These are phyloP conservation scores for Chloropsis cyanopogon DNA, from an alignment of 2,113 vertebrate genomes.

Conservation along the genomic window DNA sequence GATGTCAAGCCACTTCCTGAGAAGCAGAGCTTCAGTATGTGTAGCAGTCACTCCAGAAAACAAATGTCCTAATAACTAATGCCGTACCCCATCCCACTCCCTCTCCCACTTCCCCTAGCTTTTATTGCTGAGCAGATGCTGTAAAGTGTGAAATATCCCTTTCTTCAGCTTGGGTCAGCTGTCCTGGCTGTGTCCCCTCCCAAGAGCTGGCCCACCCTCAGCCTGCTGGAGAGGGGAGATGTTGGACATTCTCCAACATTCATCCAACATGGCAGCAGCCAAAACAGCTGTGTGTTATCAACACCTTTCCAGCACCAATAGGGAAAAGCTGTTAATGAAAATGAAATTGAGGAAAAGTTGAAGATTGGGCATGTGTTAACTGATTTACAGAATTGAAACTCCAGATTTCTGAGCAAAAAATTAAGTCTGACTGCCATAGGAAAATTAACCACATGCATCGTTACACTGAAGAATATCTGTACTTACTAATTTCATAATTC, in stretches of 20 bases:
- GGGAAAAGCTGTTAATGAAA: neutral
- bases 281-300: neutral
- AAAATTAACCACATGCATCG: neutral
- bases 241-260: too few relatives aligned
- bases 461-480: neutral
- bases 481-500: neutral
- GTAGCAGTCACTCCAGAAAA: neutral
- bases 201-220: neutral
- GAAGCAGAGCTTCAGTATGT: neutral
- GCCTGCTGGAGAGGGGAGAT: neutral
- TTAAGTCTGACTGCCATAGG: neutral
- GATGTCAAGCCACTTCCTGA: neutral
- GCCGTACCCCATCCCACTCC: accelerated
- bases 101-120: neutral
- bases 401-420: neutral
- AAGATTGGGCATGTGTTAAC: neutral
- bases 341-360: neutral
- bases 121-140: neutral
- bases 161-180: neutral
- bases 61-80: neutral
- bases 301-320: neutral
- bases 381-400: neutral
- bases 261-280: too few relatives aligned
- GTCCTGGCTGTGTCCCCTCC: neutral
- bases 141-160: neutral